Conservation (phyloP, 2,113 vertebrate genomes). For the Tetrao urogallus region DNA sequence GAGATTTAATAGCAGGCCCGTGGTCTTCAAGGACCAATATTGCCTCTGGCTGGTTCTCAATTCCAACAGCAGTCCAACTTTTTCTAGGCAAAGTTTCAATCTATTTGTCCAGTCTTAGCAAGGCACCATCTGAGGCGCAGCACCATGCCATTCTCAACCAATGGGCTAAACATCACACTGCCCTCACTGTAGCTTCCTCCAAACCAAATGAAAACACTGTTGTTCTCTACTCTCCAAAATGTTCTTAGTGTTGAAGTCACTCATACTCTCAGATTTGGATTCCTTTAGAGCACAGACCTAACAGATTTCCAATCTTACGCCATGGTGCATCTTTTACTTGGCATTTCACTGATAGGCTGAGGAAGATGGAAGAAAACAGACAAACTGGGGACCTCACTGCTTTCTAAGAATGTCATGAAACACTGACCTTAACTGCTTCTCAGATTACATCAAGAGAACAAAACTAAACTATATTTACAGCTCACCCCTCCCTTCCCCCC, state of each 20-base stretch:
- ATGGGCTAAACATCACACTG: fast-evolving
- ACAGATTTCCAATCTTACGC: background rate
- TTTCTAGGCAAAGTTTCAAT: slow-evolving; percentile 14
- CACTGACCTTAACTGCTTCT: background rate
- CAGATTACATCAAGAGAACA: background rate
- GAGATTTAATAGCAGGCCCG: slow-evolving; percentile 9
- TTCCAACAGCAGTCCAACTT: background rate
- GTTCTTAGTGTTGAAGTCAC: background rate
- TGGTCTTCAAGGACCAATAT: slow-evolving; percentile 45
- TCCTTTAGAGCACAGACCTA: background rate
- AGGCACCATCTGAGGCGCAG: background rate
- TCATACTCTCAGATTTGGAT: background rate
- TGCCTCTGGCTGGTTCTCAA: slow-evolving; percentile 49
- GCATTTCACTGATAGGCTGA: background rate
- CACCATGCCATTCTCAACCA: background rate
- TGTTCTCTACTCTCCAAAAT: background rate
- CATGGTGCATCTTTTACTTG: background rate
- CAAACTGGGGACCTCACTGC: background rate
- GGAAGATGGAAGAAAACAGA: background rate
- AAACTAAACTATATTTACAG: background rate
- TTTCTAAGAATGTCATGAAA: background rate
- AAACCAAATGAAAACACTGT: background rate
- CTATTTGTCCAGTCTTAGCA: background rate
- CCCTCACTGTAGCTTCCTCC: background rate
- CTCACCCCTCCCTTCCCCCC: too few species aligned